phyloP scores from a whole-genome alignment of 2,888 invertebrate species.

The Erynnis tages region DNA sequence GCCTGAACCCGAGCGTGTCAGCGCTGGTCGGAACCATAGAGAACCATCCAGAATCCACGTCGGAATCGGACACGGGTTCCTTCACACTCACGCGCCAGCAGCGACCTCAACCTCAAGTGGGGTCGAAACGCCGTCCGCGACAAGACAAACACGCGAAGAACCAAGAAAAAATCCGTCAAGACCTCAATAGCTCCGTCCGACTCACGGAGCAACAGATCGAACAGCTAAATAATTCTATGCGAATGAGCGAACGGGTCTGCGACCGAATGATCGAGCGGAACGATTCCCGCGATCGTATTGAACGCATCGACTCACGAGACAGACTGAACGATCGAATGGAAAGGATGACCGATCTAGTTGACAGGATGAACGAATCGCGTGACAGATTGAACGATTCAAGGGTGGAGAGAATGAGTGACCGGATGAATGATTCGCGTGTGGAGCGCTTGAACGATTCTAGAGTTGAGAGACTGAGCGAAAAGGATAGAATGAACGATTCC shows the following conservation, averaged over 20 bases:
- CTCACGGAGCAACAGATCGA: slow-evolving; percentile 51
- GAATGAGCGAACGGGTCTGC: slow-evolving; percentile 43
- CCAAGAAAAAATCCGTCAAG: slow-evolving; percentile 56
- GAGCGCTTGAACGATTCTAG: slow-evolving; percentile 48
- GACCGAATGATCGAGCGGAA: slow-evolving; percentile 47
- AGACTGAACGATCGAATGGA: slow-evolving; percentile 44
- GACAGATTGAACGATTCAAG: slow-evolving; percentile 34
- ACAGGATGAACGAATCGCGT: slow-evolving; percentile 38
- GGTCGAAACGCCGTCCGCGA: slow-evolving; percentile 64
- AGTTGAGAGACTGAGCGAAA: slow-evolving; percentile 43
- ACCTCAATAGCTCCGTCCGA: slow-evolving; percentile 45
- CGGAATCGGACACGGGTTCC: slow-evolving; percentile 72
- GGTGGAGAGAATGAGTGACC: slow-evolving; percentile 31
- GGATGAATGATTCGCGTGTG: slow-evolving; percentile 11
- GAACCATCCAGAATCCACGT: slow-evolving; percentile 73
- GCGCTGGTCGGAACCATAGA: slow-evolving; percentile 76
- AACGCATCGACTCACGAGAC: slow-evolving; percentile 37
- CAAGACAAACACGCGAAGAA: slow-evolving; percentile 53
- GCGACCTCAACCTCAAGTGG: slow-evolving; percentile 68
- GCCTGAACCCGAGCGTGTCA: slow-evolving; percentile 68
- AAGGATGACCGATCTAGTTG: slow-evolving; percentile 38
- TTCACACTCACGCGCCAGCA: slow-evolving; percentile 71
- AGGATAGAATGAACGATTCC: slow-evolving; percentile 40
- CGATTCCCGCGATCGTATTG: too few species aligned
- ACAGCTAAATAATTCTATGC: slow-evolving; percentile 46